These are phyloP conservation scores for Athrips mouffetella DNA, from an alignment of 2,888 invertebrate genomes.

Conservation along the genomic window DNA sequence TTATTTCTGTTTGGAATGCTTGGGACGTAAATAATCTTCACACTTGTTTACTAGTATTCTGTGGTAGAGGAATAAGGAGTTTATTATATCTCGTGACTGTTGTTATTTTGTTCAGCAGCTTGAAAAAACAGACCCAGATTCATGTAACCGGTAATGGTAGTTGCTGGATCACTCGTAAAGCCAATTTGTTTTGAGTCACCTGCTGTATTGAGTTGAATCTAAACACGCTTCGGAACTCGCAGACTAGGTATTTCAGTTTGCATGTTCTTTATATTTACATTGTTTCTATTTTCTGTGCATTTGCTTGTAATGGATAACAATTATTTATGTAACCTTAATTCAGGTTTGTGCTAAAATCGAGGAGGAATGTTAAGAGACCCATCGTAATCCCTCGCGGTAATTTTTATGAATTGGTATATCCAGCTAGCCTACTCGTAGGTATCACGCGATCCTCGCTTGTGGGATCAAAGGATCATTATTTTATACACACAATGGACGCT, in stretches of 20 bases:
- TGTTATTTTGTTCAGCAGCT: too few relatives aligned
- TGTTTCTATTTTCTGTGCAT: background rate
- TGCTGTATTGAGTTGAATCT: background rate
- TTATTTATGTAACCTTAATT: background rate
- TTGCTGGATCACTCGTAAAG: slow-evolving; percentile 4
- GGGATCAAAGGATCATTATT: slow-evolving; percentile 34
- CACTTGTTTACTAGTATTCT: too few relatives aligned
- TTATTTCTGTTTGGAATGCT: too few relatives aligned
- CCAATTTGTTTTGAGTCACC: background rate
- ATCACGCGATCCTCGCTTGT: slow-evolving; percentile 39
- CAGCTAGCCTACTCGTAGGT: slow-evolving; percentile 20
- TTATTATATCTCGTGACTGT: too few relatives aligned
- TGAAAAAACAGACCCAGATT: too few relatives aligned
- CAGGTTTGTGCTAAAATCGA: background rate
- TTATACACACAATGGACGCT: slow-evolving; percentile 43
- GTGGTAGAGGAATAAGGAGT: too few relatives aligned
- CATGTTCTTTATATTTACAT: background rate
- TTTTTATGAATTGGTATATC: too few relatives aligned
- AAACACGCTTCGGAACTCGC: background rate
- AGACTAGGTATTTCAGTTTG: too few relatives aligned
- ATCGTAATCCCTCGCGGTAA: background rate
- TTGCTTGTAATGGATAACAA: background rate
- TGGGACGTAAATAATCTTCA: too few relatives aligned
- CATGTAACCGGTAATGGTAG: background rate
- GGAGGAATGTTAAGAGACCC: background rate